Percentiles rank a stretch among this genome's conserved stretches.
Evolutionary conservation across 2,888 invertebrate genomes (phyloP).

Genomic region (Dysmachus trigonus): DNA sequence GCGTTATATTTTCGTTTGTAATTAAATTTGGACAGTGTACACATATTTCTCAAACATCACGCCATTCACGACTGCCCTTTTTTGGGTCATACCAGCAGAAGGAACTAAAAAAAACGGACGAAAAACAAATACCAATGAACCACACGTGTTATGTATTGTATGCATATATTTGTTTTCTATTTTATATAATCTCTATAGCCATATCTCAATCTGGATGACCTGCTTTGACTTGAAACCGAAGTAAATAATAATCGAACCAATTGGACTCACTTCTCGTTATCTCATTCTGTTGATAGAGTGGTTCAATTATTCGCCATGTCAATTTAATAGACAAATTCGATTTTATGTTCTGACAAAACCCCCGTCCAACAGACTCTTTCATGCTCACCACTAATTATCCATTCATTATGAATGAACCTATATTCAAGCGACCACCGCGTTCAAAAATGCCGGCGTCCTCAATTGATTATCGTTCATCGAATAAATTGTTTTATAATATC

Average conservation of each 20-base stretch:
- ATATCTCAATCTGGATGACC: not conserved
- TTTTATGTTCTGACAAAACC: not conserved
- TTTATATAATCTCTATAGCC: not conserved
- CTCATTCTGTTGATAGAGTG: constrained; percentile 1
- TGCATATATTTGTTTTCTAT: not conserved
- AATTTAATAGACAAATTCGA: constrained; percentile 15
- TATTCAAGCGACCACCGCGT: not conserved
- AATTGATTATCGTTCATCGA: constrained; percentile 15
- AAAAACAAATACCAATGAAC: not conserved
- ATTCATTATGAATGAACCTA: constrained; percentile 19
- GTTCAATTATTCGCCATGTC: not conserved
- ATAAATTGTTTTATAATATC: constrained; percentile 8
- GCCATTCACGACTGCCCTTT: not conserved
- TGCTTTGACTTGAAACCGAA: not conserved
- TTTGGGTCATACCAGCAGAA: not conserved
- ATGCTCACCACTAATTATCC: not conserved
- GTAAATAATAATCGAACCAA: not conserved
- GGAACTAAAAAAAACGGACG: not conserved
- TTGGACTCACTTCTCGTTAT: not conserved
- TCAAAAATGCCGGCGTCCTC: not conserved
- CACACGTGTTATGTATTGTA: not conserved
- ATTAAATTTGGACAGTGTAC: not conserved
- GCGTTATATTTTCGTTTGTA: not conserved
- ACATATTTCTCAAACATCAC: not conserved
- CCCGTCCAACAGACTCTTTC: not conserved